These are phyloP conservation scores for Gopherus evgoodei DNA, from an alignment of 2,113 vertebrate species.

Conservation along the genomic window DNA sequence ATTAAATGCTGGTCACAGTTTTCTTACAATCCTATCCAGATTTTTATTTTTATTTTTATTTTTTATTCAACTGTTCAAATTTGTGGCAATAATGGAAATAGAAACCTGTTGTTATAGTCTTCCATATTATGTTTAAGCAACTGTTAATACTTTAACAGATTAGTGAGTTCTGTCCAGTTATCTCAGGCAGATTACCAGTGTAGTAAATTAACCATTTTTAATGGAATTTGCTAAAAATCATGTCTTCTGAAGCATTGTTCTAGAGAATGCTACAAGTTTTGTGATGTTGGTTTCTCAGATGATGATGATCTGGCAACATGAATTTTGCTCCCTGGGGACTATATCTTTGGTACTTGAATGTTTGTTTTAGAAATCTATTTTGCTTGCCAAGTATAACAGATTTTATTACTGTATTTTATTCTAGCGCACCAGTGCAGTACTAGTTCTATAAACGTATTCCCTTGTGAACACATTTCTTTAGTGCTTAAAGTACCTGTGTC, in stretches of 20 bases:
- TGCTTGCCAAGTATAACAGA: neutral
- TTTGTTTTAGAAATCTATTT: neutral
- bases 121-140: neutral
- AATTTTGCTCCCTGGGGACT: neutral
- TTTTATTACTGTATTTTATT: neutral
- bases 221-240: neutral
- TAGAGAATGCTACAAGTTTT: neutral
- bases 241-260: neutral
- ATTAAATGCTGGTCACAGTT: neutral
- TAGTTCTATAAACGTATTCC: neutral
- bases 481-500: neutral
- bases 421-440: neutral
- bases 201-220: neutral
- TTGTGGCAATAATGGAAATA: neutral
- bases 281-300: neutral
- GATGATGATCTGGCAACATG: neutral
- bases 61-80: neutral
- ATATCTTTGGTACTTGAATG: neutral
- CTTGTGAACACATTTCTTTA: neutral
- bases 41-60: neutral
- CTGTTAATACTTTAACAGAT: neutral
- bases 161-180: neutral
- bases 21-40: neutral
- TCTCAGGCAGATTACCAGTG: neutral
- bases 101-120: neutral